phyloP scores from a whole-genome alignment of 2,113 vertebrate species.

The Caretta caretta region DNA sequence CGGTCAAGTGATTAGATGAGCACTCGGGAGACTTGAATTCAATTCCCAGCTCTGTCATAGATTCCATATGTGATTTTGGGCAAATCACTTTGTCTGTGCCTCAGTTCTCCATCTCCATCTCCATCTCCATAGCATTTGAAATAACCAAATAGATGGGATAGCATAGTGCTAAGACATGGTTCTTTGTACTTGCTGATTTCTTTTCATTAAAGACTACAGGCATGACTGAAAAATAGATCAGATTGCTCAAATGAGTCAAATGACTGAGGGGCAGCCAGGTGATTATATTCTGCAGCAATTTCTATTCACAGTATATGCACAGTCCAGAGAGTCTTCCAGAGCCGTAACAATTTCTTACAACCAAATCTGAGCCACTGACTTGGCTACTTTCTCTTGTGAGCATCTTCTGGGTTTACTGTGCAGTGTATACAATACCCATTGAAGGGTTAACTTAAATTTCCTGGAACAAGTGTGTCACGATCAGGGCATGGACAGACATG shows the following conservation, averaged over 20 bases:
- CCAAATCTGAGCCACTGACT: background rate
- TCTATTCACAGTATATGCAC: background rate
- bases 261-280: background rate
- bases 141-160: background rate
- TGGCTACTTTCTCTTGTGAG: background rate
- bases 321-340: background rate
- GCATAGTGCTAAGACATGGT: background rate
- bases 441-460: background rate
- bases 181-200: background rate
- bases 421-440: background rate
- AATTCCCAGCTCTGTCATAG: background rate
- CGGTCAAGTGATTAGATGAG: background rate
- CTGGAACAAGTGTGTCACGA: background rate
- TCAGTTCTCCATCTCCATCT: background rate
- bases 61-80: no score
- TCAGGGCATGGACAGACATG: background rate
- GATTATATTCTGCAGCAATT: background rate
- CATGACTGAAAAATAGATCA: background rate
- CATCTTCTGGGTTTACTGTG: background rate
- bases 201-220: background rate
- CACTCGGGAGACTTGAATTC: background rate
- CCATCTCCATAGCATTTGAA: no score
- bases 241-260: background rate
- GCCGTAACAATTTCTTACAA: background rate
- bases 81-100: background rate